A percentile compares a stretch with the other conserved stretches of the same genome.
These are phyloP conservation scores for Dicyrtoma fusca DNA, from an alignment of 2,888 invertebrate genomes.

Conservation along the genomic window DNA sequence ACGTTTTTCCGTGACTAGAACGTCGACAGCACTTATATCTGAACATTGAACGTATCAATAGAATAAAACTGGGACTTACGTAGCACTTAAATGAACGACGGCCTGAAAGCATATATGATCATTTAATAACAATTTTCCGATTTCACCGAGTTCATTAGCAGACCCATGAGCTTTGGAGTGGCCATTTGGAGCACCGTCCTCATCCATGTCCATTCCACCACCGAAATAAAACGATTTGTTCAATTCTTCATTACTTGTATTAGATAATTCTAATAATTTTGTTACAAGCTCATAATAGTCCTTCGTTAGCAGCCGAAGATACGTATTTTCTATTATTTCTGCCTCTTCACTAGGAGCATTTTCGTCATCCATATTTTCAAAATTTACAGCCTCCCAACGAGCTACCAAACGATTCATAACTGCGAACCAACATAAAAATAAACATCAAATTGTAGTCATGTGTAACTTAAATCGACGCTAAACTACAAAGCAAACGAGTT, in stretches of 20 bases:
- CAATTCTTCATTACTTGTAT: background rate
- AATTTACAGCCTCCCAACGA: constrained; percentile 48
- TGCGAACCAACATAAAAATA: constrained; percentile 22
- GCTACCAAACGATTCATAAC: constrained; percentile 48
- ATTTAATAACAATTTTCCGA: constrained; percentile 45
- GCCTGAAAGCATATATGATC: constrained; percentile 47
- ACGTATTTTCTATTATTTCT: constrained; percentile 53
- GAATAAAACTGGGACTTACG: too few species aligned
- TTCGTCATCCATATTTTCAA: constrained; percentile 38
- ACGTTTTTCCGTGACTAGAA: too few species aligned
- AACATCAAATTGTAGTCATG: background rate
- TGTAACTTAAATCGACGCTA: background rate
- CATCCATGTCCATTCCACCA: constrained; percentile 44
- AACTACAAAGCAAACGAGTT: background rate
- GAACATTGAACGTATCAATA: too few species aligned
- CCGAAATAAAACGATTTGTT: background rate
- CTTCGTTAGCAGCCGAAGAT: constrained; percentile 47
- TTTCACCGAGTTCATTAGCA: constrained; percentile 48
- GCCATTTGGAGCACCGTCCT: constrained; percentile 21
- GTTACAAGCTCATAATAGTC: constrained; percentile 52
- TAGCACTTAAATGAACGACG: constrained; percentile 48
- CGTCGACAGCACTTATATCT: too few species aligned
- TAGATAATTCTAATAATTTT: constrained; percentile 45
- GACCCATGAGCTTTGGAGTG: background rate
- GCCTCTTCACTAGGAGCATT: constrained; percentile 45